A percentile compares a stretch with the other conserved stretches of the same genome.
These are phyloP conservation scores for Diploscapter pachys DNA, from an alignment of 1,140 invertebrate species.

Conservation along the genomic window DNA sequence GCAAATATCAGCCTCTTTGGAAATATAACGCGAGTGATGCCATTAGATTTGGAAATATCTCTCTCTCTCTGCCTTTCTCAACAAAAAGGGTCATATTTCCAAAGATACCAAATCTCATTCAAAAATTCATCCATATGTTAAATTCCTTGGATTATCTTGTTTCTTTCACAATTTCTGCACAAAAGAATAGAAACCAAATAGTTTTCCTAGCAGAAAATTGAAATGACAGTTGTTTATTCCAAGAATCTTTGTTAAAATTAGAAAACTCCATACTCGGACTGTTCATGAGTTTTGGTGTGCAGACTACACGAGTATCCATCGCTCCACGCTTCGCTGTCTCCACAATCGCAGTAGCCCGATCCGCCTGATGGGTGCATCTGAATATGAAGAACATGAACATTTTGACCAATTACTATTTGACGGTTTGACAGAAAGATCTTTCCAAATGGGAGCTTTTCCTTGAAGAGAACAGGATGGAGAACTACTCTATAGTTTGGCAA, in stretches of 20 bases:
- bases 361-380: constrained; percentile 54
- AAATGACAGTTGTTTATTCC: no score
- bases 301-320: constrained; percentile 47
- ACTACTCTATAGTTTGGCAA: constrained; percentile 2
- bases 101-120: no score
- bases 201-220: no score
- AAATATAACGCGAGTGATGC: no score
- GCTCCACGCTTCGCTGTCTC: constrained; percentile 54
- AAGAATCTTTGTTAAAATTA: no score
- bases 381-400: background rate
- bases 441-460: constrained; percentile 14
- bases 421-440: constrained; percentile 3
- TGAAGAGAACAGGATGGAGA: constrained; percentile 10
- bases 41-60: constrained; percentile 12
- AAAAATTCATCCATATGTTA: no score
- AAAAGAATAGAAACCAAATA: no score
- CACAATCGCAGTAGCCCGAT: constrained; percentile 56
- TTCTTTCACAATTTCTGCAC: no score
- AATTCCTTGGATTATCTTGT: no score
- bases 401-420: constrained; percentile 11
- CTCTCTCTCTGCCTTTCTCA: no score
- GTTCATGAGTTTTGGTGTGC: constrained; percentile 1
- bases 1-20: no score
- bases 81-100: no score
- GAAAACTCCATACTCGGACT: background rate